Percentiles rank a stretch among this genome's conserved stretches.
These are phyloP conservation scores for Acrocephalus kingi DNA, from an alignment of 2,113 vertebrate species.

Conservation along the genomic window DNA sequence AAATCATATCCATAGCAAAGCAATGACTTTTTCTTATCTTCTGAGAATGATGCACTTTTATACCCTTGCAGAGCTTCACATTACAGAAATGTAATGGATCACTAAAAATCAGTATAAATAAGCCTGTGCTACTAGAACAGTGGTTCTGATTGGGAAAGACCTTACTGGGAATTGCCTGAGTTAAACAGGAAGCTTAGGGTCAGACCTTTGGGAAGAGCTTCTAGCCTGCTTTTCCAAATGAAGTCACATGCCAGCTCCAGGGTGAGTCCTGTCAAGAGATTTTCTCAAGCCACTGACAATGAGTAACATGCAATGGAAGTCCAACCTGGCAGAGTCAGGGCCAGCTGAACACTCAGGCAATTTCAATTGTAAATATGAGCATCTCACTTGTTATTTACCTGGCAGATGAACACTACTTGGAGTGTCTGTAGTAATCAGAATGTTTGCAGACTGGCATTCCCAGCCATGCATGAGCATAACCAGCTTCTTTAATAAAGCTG, in stretches of 20 bases:
- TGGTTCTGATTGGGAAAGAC: not conserved
- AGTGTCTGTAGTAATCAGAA: not conserved
- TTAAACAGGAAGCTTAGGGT: not conserved
- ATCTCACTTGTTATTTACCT: not conserved
- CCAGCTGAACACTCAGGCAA: not conserved
- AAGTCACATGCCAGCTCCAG: not conserved
- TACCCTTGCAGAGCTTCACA: not conserved
- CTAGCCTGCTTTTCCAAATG: conserved; percentile 5
- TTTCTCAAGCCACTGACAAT: fast-evolving
- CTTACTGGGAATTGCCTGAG: not conserved
- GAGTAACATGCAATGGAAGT: fast-evolving
- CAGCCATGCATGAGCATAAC: not conserved
- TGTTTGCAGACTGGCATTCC: not conserved
- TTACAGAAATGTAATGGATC: not conserved
- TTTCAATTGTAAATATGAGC: not conserved
- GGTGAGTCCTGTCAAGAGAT: not conserved
- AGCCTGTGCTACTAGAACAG: not conserved
- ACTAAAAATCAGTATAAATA: not conserved
- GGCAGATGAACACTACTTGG: not conserved
- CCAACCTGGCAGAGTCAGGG: not conserved
- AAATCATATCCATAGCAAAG: not conserved
- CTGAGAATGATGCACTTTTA: not conserved
- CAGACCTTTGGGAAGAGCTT: not conserved
- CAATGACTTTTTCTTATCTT: not conserved
- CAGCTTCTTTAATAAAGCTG: not conserved